A percentile compares a stretch with the other conserved stretches of the same genome.
These are phyloP conservation scores for Poeciliopsis occidentalis DNA, from an alignment of 2,113 vertebrate genomes.

Conservation along the genomic window DNA sequence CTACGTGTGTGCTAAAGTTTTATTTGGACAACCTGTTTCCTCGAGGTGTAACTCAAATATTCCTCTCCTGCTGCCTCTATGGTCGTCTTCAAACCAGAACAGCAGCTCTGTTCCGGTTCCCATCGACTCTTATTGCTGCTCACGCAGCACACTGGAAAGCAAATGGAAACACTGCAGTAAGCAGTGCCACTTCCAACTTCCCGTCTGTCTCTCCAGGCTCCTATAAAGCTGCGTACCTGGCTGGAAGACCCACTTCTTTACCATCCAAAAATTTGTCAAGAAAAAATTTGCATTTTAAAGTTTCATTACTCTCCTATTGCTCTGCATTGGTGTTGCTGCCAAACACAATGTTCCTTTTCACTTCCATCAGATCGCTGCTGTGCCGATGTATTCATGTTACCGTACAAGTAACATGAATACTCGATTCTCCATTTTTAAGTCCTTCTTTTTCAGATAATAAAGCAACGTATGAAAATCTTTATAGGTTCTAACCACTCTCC, in stretches of 20 bases:
- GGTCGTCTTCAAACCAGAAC: conserved; percentile 25
- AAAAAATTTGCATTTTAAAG: conserved; percentile 58
- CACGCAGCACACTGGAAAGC: conserved; percentile 38
- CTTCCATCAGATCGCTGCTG: conserved; percentile 45
- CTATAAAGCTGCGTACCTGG: conserved; percentile 41
- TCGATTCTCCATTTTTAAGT: conserved; percentile 44
- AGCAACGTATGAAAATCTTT: background rate
- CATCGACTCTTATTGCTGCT: conserved; percentile 17
- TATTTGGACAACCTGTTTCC: background rate
- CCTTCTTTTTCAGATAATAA: background rate
- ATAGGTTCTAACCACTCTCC: background rate
- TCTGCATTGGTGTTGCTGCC: conserved; percentile 50
- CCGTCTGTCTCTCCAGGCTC: conserved; percentile 12
- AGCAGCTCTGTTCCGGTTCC: conserved; percentile 18
- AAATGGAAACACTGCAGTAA: conserved; percentile 19
- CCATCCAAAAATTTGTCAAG: background rate
- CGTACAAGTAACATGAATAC: conserved; percentile 22
- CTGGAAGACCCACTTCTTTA: conserved; percentile 25
- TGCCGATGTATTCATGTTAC: conserved; percentile 59
- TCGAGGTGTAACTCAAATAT: background rate
- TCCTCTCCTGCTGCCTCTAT: background rate
- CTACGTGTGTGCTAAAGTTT: too few relatives aligned
- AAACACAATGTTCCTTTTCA: conserved; percentile 43
- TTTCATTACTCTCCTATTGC: conserved; percentile 34
- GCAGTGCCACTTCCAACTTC: conserved; percentile 25